These are phyloP conservation scores for Karalla daura DNA, from an alignment of 2,797 vertebrate genomes.

Conservation along the genomic window DNA sequence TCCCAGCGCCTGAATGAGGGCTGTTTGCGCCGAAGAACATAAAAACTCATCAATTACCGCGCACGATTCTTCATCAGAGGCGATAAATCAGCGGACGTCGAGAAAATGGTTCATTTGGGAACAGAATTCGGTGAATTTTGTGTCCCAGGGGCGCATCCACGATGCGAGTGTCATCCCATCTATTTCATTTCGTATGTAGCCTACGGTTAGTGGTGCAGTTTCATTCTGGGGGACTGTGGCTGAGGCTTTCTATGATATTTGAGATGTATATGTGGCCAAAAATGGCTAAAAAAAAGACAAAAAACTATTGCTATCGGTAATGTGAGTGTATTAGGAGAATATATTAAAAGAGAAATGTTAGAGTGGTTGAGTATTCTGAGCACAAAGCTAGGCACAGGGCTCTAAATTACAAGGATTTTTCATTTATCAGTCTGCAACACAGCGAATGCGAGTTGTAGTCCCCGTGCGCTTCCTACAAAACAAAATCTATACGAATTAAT, in stretches of 20 bases:
- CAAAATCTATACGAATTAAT: not conserved
- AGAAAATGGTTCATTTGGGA: not conserved
- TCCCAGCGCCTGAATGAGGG: not conserved
- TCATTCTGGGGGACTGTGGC: too few species aligned
- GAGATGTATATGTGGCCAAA: too few species aligned
- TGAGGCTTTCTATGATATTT: too few species aligned
- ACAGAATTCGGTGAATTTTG: not conserved
- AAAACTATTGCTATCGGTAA: too few species aligned
- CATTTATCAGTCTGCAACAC: not conserved
- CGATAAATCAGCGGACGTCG: not conserved
- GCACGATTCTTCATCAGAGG: not conserved
- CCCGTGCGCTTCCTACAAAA: not conserved
- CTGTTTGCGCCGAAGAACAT: not conserved
- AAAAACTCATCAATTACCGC: not conserved
- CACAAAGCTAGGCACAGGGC: not conserved
- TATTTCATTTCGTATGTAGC: too few species aligned
- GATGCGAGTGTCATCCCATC: too few species aligned
- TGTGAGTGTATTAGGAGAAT: too few species aligned
- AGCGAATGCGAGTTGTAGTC: not conserved
- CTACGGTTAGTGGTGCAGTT: too few species aligned
- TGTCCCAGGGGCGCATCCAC: too few species aligned
- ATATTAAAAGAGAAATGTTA: too few species aligned
- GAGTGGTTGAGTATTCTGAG: not conserved
- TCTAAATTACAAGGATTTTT: not conserved
- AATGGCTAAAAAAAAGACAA: too few species aligned